phyloP scores from a whole-genome alignment of 1,140 invertebrate genomes.

The Euglossa dilemma region DNA sequence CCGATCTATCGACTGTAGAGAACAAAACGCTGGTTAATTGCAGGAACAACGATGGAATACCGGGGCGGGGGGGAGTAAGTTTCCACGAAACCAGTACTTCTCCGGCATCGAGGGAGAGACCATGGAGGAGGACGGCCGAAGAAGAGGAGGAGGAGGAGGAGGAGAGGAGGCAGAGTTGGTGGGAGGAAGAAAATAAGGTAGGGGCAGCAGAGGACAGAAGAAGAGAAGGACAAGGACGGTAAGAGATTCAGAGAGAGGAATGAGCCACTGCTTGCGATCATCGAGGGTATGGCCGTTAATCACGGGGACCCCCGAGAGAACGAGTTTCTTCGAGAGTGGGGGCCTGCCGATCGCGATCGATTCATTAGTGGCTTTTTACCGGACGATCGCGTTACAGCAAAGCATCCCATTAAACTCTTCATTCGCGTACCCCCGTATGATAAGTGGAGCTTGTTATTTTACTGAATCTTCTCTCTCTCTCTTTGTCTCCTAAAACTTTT shows the following conservation, averaged over 20 bases:
- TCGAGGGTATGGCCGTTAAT: slow-evolving; percentile 35
- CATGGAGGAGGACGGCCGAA: neutral
- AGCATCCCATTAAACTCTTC: slow-evolving; percentile 27
- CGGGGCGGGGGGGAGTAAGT: slow-evolving; percentile 19
- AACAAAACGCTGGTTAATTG: slow-evolving; percentile 54
- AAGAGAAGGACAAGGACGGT: slow-evolving; percentile 10
- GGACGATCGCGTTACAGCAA: slow-evolving; percentile 45
- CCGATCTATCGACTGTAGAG: slow-evolving; percentile 80
- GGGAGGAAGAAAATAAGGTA: neutral
- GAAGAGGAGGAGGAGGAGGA: neutral
- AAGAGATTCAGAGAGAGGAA: slow-evolving; percentile 1
- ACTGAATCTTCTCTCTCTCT: neutral
- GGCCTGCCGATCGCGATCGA: slow-evolving; percentile 41
- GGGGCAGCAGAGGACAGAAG: neutral
- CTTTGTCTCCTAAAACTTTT: neutral
- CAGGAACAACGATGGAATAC: slow-evolving; percentile 20
- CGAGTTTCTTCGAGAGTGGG: slow-evolving; percentile 30
- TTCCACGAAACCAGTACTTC: slow-evolving; percentile 25
- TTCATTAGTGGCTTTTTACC: slow-evolving; percentile 47
- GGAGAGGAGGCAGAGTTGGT: no score
- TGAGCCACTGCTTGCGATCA: slow-evolving; percentile 20
- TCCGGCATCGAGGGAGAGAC: neutral
- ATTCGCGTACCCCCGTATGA: neutral
- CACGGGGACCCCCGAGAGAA: slow-evolving; percentile 11
- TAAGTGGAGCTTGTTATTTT: neutral